Base-by-base conservation (phyloP, 2,888 invertebrate genomes). In the Andrena minutula region DNA sequence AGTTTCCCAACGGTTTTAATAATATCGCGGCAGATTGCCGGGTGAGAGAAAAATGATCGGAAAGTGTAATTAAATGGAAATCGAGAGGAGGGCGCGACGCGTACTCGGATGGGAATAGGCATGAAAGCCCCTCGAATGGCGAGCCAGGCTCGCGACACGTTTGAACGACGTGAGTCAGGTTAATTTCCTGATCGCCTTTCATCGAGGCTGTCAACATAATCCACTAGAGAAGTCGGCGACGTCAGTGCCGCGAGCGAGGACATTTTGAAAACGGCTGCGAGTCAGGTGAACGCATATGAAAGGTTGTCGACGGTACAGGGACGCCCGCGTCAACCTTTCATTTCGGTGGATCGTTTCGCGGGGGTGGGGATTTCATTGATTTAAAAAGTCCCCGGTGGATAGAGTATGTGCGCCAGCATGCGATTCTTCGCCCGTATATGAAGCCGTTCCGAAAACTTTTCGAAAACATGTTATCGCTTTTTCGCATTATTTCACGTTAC, bases 141-240 rank as follows among this genome's bases (percentile, higher is more conserved):
- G 75, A 28, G 41, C 49, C 20, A 41, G 49, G 4, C 5, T 16
- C 73, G 87, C 75, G 85, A 79, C 77, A 32, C 65, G 83, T 74
- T 73, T 75, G 79, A 82, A 63, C 75, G 82, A 89, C 82, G 56
- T 60, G 75, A 82, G 79, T 85, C 82, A 78, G 66, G 87, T 88
- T 89, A 89, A 89, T 89, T 87, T 89, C 89, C 88, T 87, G 89
- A 80, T 79, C 83, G 79, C 77, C 75, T 87, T 89, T 83, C 87
- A 75, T 79, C 77, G 75, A 16, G 58, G 56, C 63, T 75, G 89
- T 79, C 80, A 75, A 75, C 85, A 74, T 85, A 88, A 87, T 87
- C 88, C 79, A 83, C 80, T 86, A 80, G 76, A 81, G 79, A 49
- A 84, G 74, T 70, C 75, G 76, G 26, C 69, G 72, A 41, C 65